Base-by-base conservation (phyloP, 2,888 invertebrate species). In the Mesoligia furuncula region DNA sequence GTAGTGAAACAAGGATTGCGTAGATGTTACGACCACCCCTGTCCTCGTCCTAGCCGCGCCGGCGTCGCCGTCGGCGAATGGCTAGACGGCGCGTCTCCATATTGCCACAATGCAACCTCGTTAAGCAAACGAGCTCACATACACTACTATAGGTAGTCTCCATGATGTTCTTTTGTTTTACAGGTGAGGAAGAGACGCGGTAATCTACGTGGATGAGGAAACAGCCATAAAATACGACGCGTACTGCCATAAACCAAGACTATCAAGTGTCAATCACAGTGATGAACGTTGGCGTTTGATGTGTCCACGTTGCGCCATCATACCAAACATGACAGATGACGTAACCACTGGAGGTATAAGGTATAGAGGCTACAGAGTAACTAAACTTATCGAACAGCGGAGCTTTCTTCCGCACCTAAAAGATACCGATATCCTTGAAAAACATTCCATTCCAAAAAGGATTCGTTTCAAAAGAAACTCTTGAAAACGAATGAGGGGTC, bases 41-140 rank as follows among this genome's bases (percentile, higher is more conserved):
- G 71, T 68, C 61, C 71, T 82, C 48, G 48, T 75, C 81, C 74
- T 66, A 85, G 88, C 73, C 85, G 67, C 86, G 86, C 77, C 75
- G 87, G 89, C 87, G 89, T 77, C 75, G 87, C 88, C 87, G 89
- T 77, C 85, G 67, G 81, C 71, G 91, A 91, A 91, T 90, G 95
- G 92, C 94, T 91, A 95, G 96, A 95, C 95, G 90, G 92, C 92
- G 90, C 91, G 95, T 93, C 95, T 92, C 94, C 95, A 82, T 87
- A 91, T 91, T 90, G 88, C 88, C 86, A 88, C 87, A 89, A 91
- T 89, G 91, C 87, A 89, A 90, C 90, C 92, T 93, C 91, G 92
- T 92, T 92, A 91, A 87, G 87, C 88, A 92, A 92, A 92, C 90
- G 90, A 92, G 89, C 88, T 84, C 77, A 83, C 78, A 88, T 84